Evolutionary conservation across 2,113 vertebrate species (phyloP).

Genomic region (Eublepharis macularius): DNA sequence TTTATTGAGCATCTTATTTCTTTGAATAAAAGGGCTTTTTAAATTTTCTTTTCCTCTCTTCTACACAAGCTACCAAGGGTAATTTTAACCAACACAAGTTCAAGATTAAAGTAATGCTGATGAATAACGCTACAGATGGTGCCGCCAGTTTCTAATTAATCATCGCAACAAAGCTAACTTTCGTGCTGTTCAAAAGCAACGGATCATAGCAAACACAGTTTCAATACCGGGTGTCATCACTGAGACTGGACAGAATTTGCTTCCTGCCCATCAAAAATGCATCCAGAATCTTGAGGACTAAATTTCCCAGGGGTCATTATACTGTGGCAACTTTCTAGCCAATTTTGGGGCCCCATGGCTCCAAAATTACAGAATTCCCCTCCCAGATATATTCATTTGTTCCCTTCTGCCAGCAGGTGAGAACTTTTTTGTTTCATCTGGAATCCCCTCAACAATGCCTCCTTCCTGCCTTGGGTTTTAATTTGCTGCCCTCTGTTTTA

Average conservation of each 20-base stretch:
- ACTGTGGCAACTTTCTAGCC: not conserved
- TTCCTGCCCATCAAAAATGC: not conserved
- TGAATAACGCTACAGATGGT: slow-evolving; percentile 14
- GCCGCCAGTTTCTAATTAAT: slow-evolving; percentile 11
- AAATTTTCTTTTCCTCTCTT: slow-evolving; percentile 23
- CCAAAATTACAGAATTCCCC: no score
- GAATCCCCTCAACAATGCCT: no score
- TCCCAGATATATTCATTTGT: no score
- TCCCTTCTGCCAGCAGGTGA: no score
- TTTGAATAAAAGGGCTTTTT: slow-evolving; percentile 14
- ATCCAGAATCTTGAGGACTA: no score
- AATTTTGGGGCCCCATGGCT: not conserved
- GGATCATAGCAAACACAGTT: not conserved
- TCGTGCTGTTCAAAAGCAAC: not conserved
- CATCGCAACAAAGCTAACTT: slow-evolving; percentile 3
- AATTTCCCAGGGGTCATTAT: not conserved
- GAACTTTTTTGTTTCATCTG: no score
- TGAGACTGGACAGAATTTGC: not conserved
- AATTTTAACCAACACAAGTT: slow-evolving; percentile 25
- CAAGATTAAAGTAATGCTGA: slow-evolving; percentile 26
- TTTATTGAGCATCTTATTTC: slow-evolving; percentile 23
- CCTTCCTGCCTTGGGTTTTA: no score
- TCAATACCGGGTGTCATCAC: not conserved
- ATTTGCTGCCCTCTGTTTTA: no score
- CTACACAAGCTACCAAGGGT: slow-evolving; percentile 13